Evolutionary conservation across 2,888 invertebrate genomes (phyloP).

Genomic region (Agonum fuliginosum): DNA sequence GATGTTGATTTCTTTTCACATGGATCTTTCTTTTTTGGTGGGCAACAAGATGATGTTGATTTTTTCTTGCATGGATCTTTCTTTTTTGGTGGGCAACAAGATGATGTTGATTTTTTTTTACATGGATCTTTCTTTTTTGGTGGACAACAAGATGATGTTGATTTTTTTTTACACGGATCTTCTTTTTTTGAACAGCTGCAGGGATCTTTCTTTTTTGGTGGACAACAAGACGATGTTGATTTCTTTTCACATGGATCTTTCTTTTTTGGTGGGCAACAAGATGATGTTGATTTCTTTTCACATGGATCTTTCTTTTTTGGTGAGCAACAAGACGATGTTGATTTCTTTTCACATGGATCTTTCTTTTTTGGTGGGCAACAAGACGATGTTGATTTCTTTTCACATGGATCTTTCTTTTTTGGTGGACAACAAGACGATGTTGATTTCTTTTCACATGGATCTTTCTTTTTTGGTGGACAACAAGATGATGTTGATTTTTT

Average conservation of each 20-base stretch:
- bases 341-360: too few species aligned
- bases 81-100: too few species aligned
- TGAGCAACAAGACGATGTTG: too few species aligned
- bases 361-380: too few species aligned
- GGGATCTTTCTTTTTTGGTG: too few species aligned
- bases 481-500: not conserved
- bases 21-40: constrained; percentile 17
- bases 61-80: constrained; percentile 47
- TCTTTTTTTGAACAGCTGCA: too few species aligned
- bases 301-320: not conserved
- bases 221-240: too few species aligned
- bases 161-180: not conserved
- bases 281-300: not conserved
- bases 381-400: too few species aligned
- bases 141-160: not conserved
- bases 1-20: constrained; percentile 35
- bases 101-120: too few species aligned
- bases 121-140: constrained; percentile 18
- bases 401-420: constrained; percentile 31
- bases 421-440: not conserved
- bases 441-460: constrained; percentile 22
- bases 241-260: constrained; percentile 34
- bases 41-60: not conserved
- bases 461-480: not conserved
- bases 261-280: not conserved